Evolutionary conservation across 2,113 vertebrate species (phyloP).

Genomic region (Anguilla japonica): DNA sequence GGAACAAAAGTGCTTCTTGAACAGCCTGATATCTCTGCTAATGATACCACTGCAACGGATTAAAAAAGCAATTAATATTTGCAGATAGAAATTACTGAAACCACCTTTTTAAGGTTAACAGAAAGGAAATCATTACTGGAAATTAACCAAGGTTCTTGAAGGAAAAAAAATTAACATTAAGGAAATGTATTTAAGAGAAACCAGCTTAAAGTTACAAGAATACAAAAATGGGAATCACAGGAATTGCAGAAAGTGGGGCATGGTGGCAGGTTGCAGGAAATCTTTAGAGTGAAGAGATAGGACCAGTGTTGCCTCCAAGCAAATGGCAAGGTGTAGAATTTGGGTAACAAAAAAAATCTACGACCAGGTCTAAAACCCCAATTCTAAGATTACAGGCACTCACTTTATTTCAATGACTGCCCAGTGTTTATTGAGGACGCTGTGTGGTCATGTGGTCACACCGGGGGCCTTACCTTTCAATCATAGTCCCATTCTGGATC

Average conservation of each 20-base stretch:
- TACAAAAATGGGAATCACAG: background rate
- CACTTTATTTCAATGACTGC: background rate
- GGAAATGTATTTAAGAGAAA: background rate
- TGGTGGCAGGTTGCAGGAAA: background rate
- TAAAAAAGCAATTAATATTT: constrained; percentile 42
- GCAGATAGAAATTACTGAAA: background rate
- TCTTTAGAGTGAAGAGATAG: background rate
- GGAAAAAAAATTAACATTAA: background rate
- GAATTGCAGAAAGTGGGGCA: background rate
- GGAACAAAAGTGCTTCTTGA: constrained; percentile 78
- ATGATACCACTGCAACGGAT: constrained; percentile 75
- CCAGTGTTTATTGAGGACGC: background rate
- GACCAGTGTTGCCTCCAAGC: background rate
- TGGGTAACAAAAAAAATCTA: too few relatives aligned
- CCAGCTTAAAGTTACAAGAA: background rate
- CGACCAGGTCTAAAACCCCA: background rate
- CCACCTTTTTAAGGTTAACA: background rate
- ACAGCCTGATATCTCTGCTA: constrained; percentile 75
- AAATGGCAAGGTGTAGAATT: too few relatives aligned
- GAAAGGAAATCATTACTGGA: background rate
- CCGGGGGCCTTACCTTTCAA: constrained; percentile 85
- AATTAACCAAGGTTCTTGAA: background rate
- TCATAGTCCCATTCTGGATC: constrained; percentile 98
- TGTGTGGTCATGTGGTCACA: background rate
- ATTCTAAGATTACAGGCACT: background rate